Base-by-base conservation (phyloP, 2,113 vertebrate species). In the Hypanus sabinus region DNA sequence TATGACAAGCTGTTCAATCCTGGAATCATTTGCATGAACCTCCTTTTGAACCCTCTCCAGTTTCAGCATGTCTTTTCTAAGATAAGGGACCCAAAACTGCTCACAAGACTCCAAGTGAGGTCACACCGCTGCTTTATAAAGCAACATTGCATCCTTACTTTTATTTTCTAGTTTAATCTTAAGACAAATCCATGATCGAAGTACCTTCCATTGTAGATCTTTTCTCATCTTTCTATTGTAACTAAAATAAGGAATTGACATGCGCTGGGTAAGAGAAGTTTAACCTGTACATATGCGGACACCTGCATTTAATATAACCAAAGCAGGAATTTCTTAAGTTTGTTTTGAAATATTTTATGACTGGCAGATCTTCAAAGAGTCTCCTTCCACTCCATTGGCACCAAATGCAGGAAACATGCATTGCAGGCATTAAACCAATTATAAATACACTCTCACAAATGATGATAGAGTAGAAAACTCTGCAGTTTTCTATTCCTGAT, bases 401-500 rank as follows among this genome's bases (percentile, higher is more conserved):
- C 30, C 83, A 87, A 87, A 60, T 87, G 83, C 18, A 87, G 55
- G 27, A 11, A 87, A 65, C 62, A 14, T 65, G 62, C 8, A 65
- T 65, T 65, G 62, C 14, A 65, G 62, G 62, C 8, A 65, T 65
- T 65, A 65, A 65, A 65, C 8, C 8, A 11, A 65, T 65, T 14
- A 65, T 14, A 65, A 14, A 46, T 60, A 30, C 24, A 60, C 30
- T 87, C 27, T 62, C 83, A 57, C 20, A 46, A 57, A 55, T 46
- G 20, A 4, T 11, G 24, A 55, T 57, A 85, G 12, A 90, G 30
- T 8, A 6, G 30, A 65, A 90, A 65, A 90, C 60, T 90, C 60
- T 60, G 30, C 60, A 90, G 60, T 6, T 90, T 90, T 90, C 85
- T 90, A n/a, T n/a, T 18, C 85, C 62, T 90, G n/a, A 65, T 65